Evolutionary conservation across 2,113 vertebrate species (phyloP).

Genomic region (Bostrychus sinensis): DNA sequence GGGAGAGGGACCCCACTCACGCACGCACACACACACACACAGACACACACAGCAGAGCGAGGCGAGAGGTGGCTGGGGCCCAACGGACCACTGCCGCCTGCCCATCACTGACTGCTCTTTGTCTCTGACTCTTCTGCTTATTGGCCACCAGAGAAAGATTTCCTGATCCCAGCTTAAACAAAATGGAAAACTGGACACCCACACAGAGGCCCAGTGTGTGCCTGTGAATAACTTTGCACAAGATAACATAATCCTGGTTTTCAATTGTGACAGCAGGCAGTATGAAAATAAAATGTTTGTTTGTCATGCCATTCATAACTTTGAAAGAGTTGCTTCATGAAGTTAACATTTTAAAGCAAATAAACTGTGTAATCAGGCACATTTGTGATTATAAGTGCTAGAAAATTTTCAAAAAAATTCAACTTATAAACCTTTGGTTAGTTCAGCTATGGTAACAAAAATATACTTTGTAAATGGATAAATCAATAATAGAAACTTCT

Average conservation of each 20-base stretch:
- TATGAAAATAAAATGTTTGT: slow-evolving; percentile 4
- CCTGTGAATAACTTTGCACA: slow-evolving; percentile 5
- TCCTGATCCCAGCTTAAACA: slow-evolving; percentile 62
- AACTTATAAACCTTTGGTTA: too few species aligned
- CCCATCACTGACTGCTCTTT: slow-evolving; percentile 67
- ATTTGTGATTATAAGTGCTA: too few species aligned
- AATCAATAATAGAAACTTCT: too few species aligned
- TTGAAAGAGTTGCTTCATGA: not conserved
- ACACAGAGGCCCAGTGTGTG: slow-evolving; percentile 32
- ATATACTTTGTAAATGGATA: too few species aligned
- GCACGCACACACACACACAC: slow-evolving; percentile 24
- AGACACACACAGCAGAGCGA: slow-evolving; percentile 27
- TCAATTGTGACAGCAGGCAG: slow-evolving; percentile 1
- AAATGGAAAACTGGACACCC: slow-evolving; percentile 47
- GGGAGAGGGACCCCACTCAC: slow-evolving; percentile 57
- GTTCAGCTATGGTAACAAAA: too few species aligned
- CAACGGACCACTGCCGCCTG: slow-evolving; percentile 59
- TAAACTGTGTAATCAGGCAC: too few species aligned
- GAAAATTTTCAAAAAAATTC: too few species aligned
- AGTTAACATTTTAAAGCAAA: too few species aligned
- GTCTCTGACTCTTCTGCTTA: slow-evolving; percentile 58
- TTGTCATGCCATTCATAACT: not conserved
- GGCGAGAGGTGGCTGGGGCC: slow-evolving; percentile 58
- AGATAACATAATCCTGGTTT: slow-evolving; percentile 14
- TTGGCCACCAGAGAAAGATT: slow-evolving; percentile 52